Evolutionary conservation across 2,797 vertebrate genomes (phyloP).

Genomic region (Uromys caudimaculatus): DNA sequence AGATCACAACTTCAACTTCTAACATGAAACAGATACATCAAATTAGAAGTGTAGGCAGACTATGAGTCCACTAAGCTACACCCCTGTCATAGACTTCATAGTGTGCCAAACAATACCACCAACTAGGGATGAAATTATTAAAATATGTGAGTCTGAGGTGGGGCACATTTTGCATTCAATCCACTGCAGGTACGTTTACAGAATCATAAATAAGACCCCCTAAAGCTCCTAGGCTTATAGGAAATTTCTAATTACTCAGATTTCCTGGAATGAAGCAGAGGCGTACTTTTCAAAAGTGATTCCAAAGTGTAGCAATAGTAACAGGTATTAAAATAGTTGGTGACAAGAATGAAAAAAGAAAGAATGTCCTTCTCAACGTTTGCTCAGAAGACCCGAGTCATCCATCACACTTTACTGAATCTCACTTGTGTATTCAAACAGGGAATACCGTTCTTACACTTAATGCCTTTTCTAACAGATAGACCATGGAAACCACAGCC

Average conservation of each 20-base stretch:
- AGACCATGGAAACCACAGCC: not conserved
- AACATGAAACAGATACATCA: not conserved
- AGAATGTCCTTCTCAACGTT: constrained; percentile 8
- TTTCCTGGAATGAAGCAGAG: not conserved
- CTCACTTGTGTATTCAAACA: constrained; percentile 69
- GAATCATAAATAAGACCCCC: not conserved
- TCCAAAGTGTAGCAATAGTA: not conserved
- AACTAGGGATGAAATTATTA: not conserved
- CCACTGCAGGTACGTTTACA: not conserved
- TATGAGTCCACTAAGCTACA: not conserved
- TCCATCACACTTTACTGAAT: constrained; percentile 69
- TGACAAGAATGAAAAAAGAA: not conserved
- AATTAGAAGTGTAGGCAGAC: not conserved
- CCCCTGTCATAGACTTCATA: not conserved
- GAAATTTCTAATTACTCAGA: not conserved
- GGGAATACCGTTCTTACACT: constrained; percentile 54
- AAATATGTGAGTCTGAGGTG: no score
- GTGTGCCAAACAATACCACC: not conserved
- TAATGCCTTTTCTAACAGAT: constrained; percentile 71
- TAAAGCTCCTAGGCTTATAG: not conserved
- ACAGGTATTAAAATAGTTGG: constrained; percentile 32
- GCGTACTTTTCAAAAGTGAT: not conserved
- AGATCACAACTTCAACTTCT: not conserved
- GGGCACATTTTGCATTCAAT: not conserved
- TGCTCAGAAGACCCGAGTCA: constrained; percentile 53